These are phyloP conservation scores for zebrafish (Danio rerio) DNA, from an alignment of 2,113 vertebrate species.

Conservation along the genomic window GRCz12tu NC_133183.1:11898001-11898500, in stretches of 20 bases:
- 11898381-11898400: background rate
- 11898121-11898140: no score
- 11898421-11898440: background rate
- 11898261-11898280: background rate
- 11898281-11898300: background rate
- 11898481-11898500: constrained; percentile 37
- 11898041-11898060: no score
- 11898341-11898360: background rate
- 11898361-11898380: background rate
- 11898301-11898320: background rate
- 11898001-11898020: no score
- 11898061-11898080: no score
- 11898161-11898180: no score
- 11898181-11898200: no score
- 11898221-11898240: no score
- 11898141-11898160: no score
- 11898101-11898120: no score
- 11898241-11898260: background rate
- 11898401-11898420: background rate
- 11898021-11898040: no score
- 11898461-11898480: background rate
- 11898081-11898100: no score
- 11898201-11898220: no score
- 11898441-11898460: constrained; percentile 4
- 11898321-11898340: constrained; percentile 6